Evolutionary conservation across 2,113 vertebrate genomes (phyloP).

Genomic region (Pterocles orientalis): DNA sequence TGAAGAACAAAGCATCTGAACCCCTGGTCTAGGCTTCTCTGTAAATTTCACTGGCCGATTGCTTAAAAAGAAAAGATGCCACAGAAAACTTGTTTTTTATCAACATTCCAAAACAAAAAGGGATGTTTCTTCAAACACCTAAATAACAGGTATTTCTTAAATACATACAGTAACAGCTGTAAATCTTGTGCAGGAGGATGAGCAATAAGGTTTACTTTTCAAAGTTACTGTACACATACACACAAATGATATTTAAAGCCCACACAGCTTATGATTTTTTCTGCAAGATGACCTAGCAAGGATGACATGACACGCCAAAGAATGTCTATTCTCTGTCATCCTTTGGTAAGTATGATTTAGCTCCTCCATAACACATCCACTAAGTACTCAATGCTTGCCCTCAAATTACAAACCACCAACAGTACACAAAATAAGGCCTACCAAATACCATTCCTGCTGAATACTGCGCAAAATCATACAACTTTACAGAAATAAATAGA

Average conservation of each 20-base stretch:
- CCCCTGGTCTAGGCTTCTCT: constrained; percentile 90
- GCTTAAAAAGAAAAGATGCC: constrained; percentile 64
- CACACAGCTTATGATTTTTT: not conserved
- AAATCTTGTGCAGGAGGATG: not conserved
- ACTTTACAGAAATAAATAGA: not conserved
- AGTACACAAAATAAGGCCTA: not conserved
- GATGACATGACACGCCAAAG: not conserved
- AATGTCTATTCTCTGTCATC: not conserved
- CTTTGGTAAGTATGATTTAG: not conserved
- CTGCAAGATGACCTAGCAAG: not conserved
- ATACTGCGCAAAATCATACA: not conserved
- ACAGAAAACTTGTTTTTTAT: not conserved
- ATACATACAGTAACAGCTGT: not conserved
- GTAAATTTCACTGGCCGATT: constrained; percentile 93
- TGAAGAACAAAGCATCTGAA: constrained; percentile 95
- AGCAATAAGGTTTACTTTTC: not conserved
- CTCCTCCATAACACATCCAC: not conserved
- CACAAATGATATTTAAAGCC: not conserved
- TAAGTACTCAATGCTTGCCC: not conserved
- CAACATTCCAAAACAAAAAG: not conserved
- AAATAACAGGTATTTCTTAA: not conserved
- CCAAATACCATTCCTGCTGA: not conserved
- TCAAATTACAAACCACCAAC: not conserved
- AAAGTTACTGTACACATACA: not conserved
- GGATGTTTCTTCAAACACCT: not conserved